Evolutionary conservation across 2,113 vertebrate genomes (phyloP), one percentile per base, ranked within the genome.

Genomic region (Erinaceus europaeus): DNA sequence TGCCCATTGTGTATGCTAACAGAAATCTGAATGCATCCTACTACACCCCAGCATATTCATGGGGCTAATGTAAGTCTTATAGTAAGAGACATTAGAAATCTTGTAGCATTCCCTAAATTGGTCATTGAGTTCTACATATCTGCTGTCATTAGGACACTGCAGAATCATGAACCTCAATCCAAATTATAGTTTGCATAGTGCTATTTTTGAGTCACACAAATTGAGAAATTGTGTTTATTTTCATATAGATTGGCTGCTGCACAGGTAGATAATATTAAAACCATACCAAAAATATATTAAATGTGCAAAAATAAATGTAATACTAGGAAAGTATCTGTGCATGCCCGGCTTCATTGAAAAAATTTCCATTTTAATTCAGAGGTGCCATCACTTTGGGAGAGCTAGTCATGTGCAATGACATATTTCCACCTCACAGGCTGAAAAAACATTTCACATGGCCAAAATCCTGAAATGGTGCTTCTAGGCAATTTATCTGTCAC

Each of bases 361-460:
- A 65, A 76, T 44, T 23, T 79, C 0, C 20, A 25, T 78, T 87
- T 75, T 84, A 44, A 27, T 73, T 91, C 50, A 76, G 69, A 29
- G 53, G 53, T 32, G 69, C 55, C 34, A 44, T 52, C 9, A 9
- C 68, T 91, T 90, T 61, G 10, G 38, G 44, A 57, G 85, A 90
- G 62, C 42, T 57, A 75, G 86, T 83, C 79, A 76, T 38, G 75
- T 32, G 23, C 40, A 44, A 48, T 29, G 29, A 61, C 53, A 50
- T 91, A 83, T 88, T 94, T 65, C 80, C 53, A 84, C 50, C 27
- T 88, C 86, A 78, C 1, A 50, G 72, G 25, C 29, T 76, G 44
- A 80, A 90, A 77, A n/a, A 65, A 11, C 38, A 10, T 75, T 78
- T 68, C 34, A 32, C 12, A 23, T n/a, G 67, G 25, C 42, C 65